phyloP scores from a whole-genome alignment of 2,797 vertebrate genomes.

The Gorsachius magnificus region DNA sequence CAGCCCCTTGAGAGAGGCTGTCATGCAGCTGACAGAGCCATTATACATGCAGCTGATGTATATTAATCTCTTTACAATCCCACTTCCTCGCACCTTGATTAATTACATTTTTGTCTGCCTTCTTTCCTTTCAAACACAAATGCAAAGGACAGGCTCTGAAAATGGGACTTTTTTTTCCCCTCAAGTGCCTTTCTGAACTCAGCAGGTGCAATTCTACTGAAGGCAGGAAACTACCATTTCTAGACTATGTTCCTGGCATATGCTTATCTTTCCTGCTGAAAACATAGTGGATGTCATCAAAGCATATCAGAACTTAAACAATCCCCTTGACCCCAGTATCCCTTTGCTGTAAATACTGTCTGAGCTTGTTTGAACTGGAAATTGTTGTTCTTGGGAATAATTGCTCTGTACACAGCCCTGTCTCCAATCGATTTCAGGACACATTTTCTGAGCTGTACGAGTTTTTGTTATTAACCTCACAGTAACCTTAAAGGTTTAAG shows the following conservation, averaged over 20 bases:
- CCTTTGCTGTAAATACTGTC: conserved; percentile 1
- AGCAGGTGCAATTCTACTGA: conserved; percentile 47
- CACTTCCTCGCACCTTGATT: not conserved
- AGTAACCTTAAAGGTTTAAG: not conserved
- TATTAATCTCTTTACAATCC: not conserved
- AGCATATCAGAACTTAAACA: conserved; percentile 45
- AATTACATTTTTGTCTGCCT: conserved; percentile 12
- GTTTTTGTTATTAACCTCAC: not conserved
- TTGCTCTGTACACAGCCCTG: not conserved
- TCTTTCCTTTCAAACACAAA: conserved; percentile 33
- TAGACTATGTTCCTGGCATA: not conserved
- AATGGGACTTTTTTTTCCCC: not conserved
- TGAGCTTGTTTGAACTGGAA: conserved; percentile 47
- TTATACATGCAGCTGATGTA: not conserved
- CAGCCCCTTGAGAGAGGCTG: not conserved
- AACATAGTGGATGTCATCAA: conserved; percentile 31
- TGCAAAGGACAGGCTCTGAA: not conserved
- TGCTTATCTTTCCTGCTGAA: conserved; percentile 62
- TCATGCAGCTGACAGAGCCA: not conserved
- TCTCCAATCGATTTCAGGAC: not conserved
- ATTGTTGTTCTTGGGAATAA: conserved; percentile 10
- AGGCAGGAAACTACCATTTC: conserved; percentile 37
- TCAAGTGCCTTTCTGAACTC: conserved; percentile 10
- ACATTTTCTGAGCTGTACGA: not conserved
- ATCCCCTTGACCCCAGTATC: not conserved